Evolutionary conservation across 1,140 invertebrate species (phyloP), one percentile per base, ranked within the genome.

Genomic region (Marisa cornuarietis): DNA sequence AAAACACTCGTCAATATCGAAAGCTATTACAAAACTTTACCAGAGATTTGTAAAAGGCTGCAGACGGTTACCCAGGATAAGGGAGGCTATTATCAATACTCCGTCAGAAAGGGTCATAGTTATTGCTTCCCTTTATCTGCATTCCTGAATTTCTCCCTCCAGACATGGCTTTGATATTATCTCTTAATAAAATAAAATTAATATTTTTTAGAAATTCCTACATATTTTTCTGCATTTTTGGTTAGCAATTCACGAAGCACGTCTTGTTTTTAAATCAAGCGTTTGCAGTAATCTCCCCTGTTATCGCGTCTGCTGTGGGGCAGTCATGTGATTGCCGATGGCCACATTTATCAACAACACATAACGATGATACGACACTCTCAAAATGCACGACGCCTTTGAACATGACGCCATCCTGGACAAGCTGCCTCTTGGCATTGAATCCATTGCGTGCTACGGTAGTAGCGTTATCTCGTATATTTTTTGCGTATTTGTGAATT

Each of bases 371-470:
- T 58, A 76, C 52, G n/a, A 54, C 58, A 49, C 31, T 16, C 18
- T 61, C 63, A 86, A 76, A 68, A 97, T 97, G 96, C 95, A 97
- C 87, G 95, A 97, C 88, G 96, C 96, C 6, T 98, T 96, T 87
- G 94, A 95, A 91, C 92, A 95, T 78, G 93, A 89, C 75, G 88
- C 93, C 22, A 93, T 95, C 79, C 92, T 97, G 80, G 93, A 96
- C 79, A 97, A 96, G 91, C 93, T 96, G 83, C 94, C 95, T 16
- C 93, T 97, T 61, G 95, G 96, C 91, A 97, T 98, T 79, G 96
- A 98, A 92, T 95, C 95, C 42, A 96, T 98, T 81, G 94, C 96
- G 82, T 96, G 96, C 84, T 97, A 95, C 92, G 96, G 96, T 97
- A 93, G 96, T 97, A 93, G 92, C 92, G 66, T n/a, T n/a, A 66